Percentiles rank a stretch among this genome's conserved stretches.
Conservation (phyloP, 2,888 invertebrate genomes). For the Agrochola lota region DNA sequence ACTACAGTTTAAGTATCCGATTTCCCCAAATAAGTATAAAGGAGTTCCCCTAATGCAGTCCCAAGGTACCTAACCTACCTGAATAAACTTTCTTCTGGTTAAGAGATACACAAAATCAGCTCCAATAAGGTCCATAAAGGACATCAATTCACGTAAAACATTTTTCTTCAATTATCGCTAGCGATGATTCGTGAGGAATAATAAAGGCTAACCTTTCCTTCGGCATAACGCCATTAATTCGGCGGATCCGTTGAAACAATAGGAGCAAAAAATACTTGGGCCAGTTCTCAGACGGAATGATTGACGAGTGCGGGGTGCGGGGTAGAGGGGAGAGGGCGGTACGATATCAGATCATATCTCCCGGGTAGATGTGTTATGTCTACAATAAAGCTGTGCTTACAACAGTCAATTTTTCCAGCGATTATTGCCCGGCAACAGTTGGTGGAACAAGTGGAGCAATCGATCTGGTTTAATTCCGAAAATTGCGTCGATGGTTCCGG, state of each 20-base stretch:
- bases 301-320: conserved; percentile 75
- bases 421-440: not conserved
- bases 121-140: not conserved
- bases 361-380: conserved; percentile 43
- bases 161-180: conserved; percentile 27
- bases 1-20: too few species aligned
- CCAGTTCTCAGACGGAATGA: conserved; percentile 78
- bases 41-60: too few species aligned
- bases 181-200: conserved; percentile 67
- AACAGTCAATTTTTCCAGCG: not conserved
- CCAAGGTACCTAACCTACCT: too few species aligned
- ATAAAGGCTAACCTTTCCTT: conserved; percentile 75
- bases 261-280: conserved; percentile 68
- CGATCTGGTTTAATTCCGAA: not conserved
- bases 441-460: not conserved
- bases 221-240: conserved; percentile 78
- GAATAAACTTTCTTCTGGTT: too few species aligned
- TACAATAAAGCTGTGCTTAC: not conserved
- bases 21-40: too few species aligned
- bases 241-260: conserved; percentile 74
- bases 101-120: not conserved
- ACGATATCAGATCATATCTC: conserved; percentile 65
- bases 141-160: conserved; percentile 1
- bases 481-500: not conserved
- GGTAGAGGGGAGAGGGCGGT: conserved; percentile 24